These are phyloP conservation scores for Taeniopygia guttata DNA, from an alignment of 2,797 vertebrate species.

Conservation along the genomic window DNA sequence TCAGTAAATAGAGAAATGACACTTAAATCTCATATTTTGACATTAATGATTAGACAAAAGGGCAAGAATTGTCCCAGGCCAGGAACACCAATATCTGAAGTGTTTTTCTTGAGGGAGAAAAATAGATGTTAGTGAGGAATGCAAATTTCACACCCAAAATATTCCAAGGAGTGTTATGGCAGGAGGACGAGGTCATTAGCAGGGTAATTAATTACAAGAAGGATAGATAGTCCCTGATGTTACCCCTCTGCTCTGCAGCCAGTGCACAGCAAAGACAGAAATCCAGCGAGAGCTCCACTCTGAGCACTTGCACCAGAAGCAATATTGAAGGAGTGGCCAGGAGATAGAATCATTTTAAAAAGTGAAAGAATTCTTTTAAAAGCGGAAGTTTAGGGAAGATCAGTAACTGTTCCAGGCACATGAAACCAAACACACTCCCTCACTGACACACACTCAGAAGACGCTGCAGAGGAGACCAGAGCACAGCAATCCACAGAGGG, in stretches of 20 bases:
- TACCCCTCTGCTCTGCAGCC: neutral
- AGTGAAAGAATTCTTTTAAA: neutral
- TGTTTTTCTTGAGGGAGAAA: neutral
- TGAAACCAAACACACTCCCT: neutral
- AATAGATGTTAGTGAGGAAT: neutral
- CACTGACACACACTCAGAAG: neutral
- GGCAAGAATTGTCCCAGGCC: neutral
- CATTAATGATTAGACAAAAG: neutral
- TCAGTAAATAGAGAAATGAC: neutral
- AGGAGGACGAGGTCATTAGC: neutral
- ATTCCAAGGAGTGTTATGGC: rapidly evolving
- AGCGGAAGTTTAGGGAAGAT: conserved; percentile 32
- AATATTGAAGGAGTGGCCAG: neutral
- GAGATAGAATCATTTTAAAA: neutral
- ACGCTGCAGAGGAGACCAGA: neutral
- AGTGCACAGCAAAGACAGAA: neutral
- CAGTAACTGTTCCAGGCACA: neutral
- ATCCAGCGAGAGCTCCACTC: neutral
- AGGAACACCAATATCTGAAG: neutral
- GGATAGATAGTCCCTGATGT: neutral
- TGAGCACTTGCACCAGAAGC: neutral
- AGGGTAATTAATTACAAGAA: neutral
- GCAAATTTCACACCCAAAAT: neutral
- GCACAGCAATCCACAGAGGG: neutral
- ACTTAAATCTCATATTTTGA: neutral